Conservation (phyloP, 2,113 vertebrate species). For the Channa argus region DNA sequence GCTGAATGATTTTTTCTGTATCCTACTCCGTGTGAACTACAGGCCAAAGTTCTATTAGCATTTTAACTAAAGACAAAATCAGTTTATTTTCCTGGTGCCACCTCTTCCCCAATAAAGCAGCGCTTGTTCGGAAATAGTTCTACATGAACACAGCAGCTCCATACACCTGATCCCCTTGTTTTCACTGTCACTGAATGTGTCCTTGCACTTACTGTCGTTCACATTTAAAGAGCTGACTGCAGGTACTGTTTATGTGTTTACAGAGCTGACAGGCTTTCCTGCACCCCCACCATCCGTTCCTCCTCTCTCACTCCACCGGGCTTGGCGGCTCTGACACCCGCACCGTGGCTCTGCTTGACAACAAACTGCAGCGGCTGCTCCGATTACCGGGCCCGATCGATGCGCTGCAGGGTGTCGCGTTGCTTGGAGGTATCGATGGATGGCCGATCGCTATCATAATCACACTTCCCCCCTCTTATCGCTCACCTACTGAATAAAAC, state of each 20-base stretch:
- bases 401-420: conserved; percentile 77
- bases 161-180: conserved; percentile 61
- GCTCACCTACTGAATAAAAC: conserved; percentile 83
- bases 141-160: conserved; percentile 12
- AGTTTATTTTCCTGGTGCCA: no score
- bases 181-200: conserved; percentile 39
- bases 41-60: no score
- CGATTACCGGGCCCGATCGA: conserved; percentile 75
- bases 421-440: conserved; percentile 77
- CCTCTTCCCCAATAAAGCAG: background rate
- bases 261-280: conserved; percentile 28
- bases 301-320: conserved; percentile 42
- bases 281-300: background rate
- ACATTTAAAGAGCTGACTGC: conserved; percentile 47
- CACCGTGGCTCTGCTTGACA: conserved; percentile 74
- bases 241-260: conserved; percentile 53
- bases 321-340: conserved; percentile 57
- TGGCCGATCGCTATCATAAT: conserved; percentile 84
- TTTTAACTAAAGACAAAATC: no score
- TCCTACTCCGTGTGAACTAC: no score
- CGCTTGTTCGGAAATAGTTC: conserved; percentile 45
- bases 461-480: conserved; percentile 85
- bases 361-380: conserved; percentile 73
- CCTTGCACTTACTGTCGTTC: conserved; percentile 43
- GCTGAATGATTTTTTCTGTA: no score